These are phyloP conservation scores for Brachyopa scutellaris DNA, from an alignment of 2,888 invertebrate species.

Conservation along the genomic window DNA sequence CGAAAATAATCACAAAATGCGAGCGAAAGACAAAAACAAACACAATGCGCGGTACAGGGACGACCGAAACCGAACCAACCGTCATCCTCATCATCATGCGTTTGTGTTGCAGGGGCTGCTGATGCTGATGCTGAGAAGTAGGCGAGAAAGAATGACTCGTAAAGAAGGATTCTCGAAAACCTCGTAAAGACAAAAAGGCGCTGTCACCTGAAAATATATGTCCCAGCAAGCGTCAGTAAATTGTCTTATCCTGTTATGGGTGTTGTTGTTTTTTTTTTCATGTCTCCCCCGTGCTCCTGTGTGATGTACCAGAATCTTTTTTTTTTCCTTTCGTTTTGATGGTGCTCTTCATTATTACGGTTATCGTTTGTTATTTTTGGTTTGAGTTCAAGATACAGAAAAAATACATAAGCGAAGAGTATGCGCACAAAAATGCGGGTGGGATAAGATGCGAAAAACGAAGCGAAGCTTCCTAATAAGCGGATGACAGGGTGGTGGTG, in stretches of 20 bases:
- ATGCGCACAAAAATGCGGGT: conserved; percentile 52
- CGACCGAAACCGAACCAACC: too few relatives aligned
- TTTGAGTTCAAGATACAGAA: not conserved
- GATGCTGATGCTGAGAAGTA: too few relatives aligned
- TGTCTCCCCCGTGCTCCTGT: conserved; percentile 36
- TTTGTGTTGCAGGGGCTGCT: too few relatives aligned
- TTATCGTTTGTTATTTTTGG: conserved; percentile 56
- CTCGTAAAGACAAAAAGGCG: conserved; percentile 73
- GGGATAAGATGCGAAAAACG: conserved; percentile 40
- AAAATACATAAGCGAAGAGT: not conserved
- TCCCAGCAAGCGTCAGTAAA: conserved; percentile 74
- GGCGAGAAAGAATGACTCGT: conserved; percentile 51
- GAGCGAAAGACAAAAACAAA: conserved; percentile 25
- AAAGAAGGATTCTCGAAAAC: conserved; percentile 66
- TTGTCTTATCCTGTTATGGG: conserved; percentile 67
- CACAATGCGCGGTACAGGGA: conserved; percentile 1
- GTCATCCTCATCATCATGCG: too few relatives aligned
- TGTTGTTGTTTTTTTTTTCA: not conserved
- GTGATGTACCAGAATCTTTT: conserved; percentile 48
- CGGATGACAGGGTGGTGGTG: not conserved
- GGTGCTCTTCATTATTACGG: conserved; percentile 52
- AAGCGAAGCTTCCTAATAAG: conserved; percentile 17
- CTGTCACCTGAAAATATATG: conserved; percentile 76
- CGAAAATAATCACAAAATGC: conserved; percentile 49
- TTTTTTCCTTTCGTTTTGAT: conserved; percentile 8